A percentile compares a stretch with the other conserved stretches of the same genome.
Conservation (phyloP, 2,113 vertebrate species). For the Tichodroma muraria region DNA sequence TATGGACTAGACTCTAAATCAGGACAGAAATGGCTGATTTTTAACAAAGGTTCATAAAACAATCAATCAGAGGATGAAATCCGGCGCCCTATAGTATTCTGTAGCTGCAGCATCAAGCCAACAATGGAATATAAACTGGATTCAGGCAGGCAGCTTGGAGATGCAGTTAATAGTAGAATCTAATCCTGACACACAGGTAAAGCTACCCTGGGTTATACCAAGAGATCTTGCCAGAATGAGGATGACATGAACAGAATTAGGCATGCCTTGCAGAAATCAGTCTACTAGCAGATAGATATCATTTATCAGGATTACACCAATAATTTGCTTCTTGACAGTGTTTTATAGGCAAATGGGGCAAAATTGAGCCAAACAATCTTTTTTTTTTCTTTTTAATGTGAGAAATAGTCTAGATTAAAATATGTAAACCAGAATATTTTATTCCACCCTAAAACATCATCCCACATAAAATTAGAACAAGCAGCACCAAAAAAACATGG, state of each 20-base stretch:
- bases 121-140: not conserved
- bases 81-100: not conserved
- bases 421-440: not conserved
- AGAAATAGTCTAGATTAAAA: not conserved
- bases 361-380: not conserved
- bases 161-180: not conserved
- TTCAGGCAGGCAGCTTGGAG: not conserved
- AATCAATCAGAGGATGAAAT: not conserved
- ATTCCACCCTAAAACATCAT: not conserved
- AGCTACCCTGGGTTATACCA: not conserved
- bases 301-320: not conserved
- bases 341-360: not conserved
- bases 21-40: slow-evolving; percentile 14
- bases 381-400: not conserved
- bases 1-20: slow-evolving; percentile 2
- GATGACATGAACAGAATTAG: not conserved
- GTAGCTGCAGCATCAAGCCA: not conserved
- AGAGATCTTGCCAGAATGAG: not conserved
- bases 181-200: not conserved
- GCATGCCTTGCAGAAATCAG: not conserved
- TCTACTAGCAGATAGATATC: not conserved
- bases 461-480: not conserved
- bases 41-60: not conserved
- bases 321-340: not conserved
- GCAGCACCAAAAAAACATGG: not conserved